Conservation (phyloP, 2,113 vertebrate genomes). For the Vidua macroura region DNA sequence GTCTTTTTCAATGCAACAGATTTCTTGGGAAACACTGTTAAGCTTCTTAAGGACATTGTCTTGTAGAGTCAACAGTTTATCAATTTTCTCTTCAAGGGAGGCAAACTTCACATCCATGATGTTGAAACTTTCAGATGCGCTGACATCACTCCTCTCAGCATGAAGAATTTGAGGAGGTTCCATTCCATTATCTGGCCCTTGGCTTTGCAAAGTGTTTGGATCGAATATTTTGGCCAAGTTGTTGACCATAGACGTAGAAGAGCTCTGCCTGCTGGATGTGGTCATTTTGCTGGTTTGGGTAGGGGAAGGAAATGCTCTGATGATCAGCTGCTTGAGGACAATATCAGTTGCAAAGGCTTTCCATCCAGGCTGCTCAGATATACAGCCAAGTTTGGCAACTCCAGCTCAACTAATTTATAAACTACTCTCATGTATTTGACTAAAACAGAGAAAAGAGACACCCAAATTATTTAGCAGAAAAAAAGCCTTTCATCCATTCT, state of each 20-base stretch:
- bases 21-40: conserved; percentile 77
- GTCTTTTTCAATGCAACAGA: conserved; percentile 74
- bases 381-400: conserved; percentile 39
- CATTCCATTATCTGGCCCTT: conserved; percentile 52
- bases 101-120: conserved; percentile 77
- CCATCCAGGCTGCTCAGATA: conserved; percentile 38
- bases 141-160: conserved; percentile 14
- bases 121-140: conserved; percentile 60
- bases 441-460: conserved; percentile 1
- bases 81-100: conserved; percentile 80
- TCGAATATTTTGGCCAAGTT: conserved; percentile 83
- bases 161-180: conserved; percentile 53
- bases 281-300: conserved; percentile 59
- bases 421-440: conserved; percentile 15
- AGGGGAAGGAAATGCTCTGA: conserved; percentile 50
- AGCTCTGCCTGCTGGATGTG: conserved; percentile 53
- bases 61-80: conserved; percentile 76
- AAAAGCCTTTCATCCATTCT: neutral
- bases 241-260: conserved; percentile 74
- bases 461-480: neutral
- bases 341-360: conserved; percentile 54
- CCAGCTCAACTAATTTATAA: conserved; percentile 13
- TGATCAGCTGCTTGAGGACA: conserved; percentile 55
- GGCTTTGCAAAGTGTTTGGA: conserved; percentile 75
- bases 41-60: conserved; percentile 77